A percentile compares a stretch with the other conserved stretches of the same genome.
Conservation (phyloP, 2,888 invertebrate species). For the Dyspetes luteomarginatus region DNA sequence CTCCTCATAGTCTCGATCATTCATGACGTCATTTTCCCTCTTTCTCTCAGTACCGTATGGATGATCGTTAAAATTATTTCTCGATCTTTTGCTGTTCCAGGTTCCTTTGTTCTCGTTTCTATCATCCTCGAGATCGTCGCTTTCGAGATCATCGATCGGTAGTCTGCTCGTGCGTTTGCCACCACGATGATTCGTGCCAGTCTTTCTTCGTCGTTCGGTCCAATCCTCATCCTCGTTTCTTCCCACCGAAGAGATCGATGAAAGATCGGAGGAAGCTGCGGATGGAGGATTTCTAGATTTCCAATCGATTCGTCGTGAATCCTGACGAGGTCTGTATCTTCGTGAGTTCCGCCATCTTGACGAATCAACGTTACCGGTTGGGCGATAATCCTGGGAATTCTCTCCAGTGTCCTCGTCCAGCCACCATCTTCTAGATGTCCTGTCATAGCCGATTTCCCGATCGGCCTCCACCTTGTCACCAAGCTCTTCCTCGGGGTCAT, state of each 20-base stretch:
- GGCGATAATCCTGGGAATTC: conserved; percentile 28
- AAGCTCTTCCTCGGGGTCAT: conserved; percentile 46
- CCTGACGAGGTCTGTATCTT: conserved; percentile 43
- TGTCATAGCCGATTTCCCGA: conserved; percentile 24
- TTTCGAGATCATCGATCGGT: conserved; percentile 41
- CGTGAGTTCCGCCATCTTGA: conserved; percentile 18
- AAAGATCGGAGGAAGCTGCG: background rate
- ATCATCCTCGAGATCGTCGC: conserved; percentile 45
- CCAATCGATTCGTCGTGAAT: conserved; percentile 42
- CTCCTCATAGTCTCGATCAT: conserved; percentile 47
- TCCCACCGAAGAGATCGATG: background rate
- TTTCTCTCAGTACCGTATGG: background rate
- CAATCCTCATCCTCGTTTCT: conserved; percentile 57
- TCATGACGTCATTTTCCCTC: conserved; percentile 25
- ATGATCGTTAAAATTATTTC: conserved; percentile 20
- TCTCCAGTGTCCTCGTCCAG: conserved; percentile 32
- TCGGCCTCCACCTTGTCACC: conserved; percentile 35
- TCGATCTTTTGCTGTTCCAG: conserved; percentile 39
- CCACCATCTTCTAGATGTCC: conserved; percentile 35
- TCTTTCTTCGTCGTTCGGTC: conserved; percentile 36
- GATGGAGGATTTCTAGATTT: conserved; percentile 22
- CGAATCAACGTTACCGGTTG: background rate
- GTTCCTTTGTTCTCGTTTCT: conserved; percentile 35
- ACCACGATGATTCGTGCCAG: conserved; percentile 14
- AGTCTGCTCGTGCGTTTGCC: conserved; percentile 35